Conservation (phyloP, 1,140 invertebrate genomes). For the Drosophila navojoa region DNA sequence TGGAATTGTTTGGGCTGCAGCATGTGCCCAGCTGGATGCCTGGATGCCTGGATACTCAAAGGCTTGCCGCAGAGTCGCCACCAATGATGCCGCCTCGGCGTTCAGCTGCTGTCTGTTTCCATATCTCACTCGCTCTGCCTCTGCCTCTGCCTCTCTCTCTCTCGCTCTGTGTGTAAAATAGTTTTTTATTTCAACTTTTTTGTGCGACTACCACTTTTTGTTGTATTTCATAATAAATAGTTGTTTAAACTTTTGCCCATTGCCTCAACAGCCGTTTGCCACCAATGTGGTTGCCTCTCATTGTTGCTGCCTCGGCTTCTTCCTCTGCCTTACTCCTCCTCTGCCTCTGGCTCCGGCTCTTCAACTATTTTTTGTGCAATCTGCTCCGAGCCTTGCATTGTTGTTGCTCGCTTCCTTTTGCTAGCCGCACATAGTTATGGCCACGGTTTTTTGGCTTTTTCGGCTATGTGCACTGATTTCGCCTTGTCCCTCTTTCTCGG, state of each 20-base stretch:
- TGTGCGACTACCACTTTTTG: constrained; percentile 60
- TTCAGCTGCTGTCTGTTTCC: constrained; percentile 68
- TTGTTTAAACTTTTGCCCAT: constrained; percentile 76
- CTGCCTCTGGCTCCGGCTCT: constrained; percentile 35
- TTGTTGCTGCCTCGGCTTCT: constrained; percentile 22
- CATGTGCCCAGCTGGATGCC: constrained; percentile 40
- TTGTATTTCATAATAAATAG: constrained; percentile 81
- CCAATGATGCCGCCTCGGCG: constrained; percentile 55
- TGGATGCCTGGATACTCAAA: constrained; percentile 56
- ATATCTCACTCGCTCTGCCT: constrained; percentile 25
- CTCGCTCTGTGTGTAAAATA: constrained; percentile 53
- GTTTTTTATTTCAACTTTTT: constrained; percentile 47
- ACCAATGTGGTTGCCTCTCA: constrained; percentile 71
- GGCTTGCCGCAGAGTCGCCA: constrained; percentile 52
- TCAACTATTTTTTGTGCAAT: constrained; percentile 79
- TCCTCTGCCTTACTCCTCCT: constrained; percentile 15
- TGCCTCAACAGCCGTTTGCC: constrained; percentile 67
- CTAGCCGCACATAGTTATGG: constrained; percentile 78
- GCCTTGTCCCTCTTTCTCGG: constrained; percentile 46
- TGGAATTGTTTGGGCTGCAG: constrained; percentile 36
- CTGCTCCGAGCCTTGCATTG: constrained; percentile 65
- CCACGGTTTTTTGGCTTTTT: constrained; percentile 74
- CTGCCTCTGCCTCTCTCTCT: neutral
- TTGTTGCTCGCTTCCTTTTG: constrained; percentile 71
- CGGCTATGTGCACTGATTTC: constrained; percentile 72